Conservation (phyloP, 2,113 vertebrate genomes). For the Entelurus aequoreus region DNA sequence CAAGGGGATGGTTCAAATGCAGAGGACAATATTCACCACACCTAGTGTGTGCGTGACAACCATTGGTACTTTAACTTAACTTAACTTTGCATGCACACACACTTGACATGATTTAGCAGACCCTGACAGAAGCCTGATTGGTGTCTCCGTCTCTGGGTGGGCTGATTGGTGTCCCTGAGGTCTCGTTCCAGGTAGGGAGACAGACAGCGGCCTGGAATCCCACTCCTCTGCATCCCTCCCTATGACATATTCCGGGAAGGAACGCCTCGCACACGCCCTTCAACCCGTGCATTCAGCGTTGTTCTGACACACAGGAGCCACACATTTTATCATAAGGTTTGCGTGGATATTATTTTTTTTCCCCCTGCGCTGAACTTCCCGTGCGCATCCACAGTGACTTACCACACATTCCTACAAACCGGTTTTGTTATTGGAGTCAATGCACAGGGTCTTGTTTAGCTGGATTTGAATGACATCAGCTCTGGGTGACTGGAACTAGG, state of each 20-base stretch:
- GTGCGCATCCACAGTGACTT: slow-evolving; percentile 35
- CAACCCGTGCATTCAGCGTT: slow-evolving; percentile 6
- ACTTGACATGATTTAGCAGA: slow-evolving; percentile 44
- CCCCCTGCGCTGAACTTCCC: background rate
- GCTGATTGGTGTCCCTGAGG: slow-evolving; percentile 75
- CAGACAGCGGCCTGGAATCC: slow-evolving; percentile 71
- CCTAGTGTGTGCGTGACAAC: too few species aligned
- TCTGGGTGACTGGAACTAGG: slow-evolving; percentile 81
- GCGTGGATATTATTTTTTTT: slow-evolving; percentile 8
- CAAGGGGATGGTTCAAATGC: too few species aligned
- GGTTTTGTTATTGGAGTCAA: slow-evolving; percentile 88
- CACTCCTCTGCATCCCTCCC: slow-evolving; percentile 33
- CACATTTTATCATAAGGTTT: slow-evolving; percentile 69
- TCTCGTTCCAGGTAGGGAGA: slow-evolving; percentile 79
- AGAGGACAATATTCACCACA: too few species aligned
- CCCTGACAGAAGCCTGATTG: slow-evolving; percentile 54
- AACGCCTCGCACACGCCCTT: slow-evolving; percentile 9
- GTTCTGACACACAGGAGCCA: slow-evolving; percentile 51
- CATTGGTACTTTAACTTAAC: too few species aligned
- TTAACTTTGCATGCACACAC: slow-evolving; percentile 10
- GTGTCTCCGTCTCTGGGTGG: slow-evolving; percentile 83
- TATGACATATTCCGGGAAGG: slow-evolving; percentile 65
- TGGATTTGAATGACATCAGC: slow-evolving; percentile 84
- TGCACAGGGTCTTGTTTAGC: slow-evolving; percentile 92
- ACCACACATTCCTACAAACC: slow-evolving; percentile 77